Evolutionary conservation across 2,888 invertebrate species (phyloP).

Genomic region (Diabrotica balteata): DNA sequence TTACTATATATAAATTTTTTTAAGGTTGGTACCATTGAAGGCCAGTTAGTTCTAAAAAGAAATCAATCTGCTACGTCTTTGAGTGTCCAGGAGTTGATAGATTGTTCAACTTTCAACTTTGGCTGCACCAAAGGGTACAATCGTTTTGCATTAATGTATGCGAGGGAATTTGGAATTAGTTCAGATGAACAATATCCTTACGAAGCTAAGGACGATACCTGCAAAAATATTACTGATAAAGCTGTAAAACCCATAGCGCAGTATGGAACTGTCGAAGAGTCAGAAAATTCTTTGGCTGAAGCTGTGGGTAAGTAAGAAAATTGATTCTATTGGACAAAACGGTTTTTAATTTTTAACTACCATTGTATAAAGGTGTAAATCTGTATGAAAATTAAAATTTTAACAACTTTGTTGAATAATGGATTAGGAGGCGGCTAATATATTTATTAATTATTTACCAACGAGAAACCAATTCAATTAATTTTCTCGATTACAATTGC

Average conservation of each 20-base stretch:
- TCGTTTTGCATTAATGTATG: constrained; percentile 81
- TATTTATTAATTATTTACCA: too few relatives aligned
- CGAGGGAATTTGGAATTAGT: constrained; percentile 82
- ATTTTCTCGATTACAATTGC: too few relatives aligned
- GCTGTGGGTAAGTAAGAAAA: too few relatives aligned
- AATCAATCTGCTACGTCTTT: constrained; percentile 76
- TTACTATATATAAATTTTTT: background rate
- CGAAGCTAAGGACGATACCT: constrained; percentile 31
- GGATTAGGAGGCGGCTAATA: too few relatives aligned
- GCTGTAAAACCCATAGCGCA: background rate
- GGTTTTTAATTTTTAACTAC: too few relatives aligned
- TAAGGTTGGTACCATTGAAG: constrained; percentile 87
- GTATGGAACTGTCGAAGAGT: too few relatives aligned
- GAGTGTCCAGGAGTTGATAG: constrained; percentile 82
- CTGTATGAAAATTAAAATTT: too few relatives aligned
- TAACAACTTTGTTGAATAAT: too few relatives aligned
- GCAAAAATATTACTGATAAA: constrained; percentile 9
- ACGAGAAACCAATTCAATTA: too few relatives aligned
- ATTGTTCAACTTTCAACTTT: constrained; percentile 77
- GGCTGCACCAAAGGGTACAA: constrained; percentile 83
- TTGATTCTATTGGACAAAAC: too few relatives aligned
- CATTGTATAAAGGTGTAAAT: too few relatives aligned
- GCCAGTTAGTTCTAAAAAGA: constrained; percentile 82
- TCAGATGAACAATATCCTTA: constrained; percentile 86
- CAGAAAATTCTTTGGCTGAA: too few relatives aligned